Evolutionary conservation across 2,113 vertebrate species (phyloP).

Genomic region (Scatophagus argus): DNA sequence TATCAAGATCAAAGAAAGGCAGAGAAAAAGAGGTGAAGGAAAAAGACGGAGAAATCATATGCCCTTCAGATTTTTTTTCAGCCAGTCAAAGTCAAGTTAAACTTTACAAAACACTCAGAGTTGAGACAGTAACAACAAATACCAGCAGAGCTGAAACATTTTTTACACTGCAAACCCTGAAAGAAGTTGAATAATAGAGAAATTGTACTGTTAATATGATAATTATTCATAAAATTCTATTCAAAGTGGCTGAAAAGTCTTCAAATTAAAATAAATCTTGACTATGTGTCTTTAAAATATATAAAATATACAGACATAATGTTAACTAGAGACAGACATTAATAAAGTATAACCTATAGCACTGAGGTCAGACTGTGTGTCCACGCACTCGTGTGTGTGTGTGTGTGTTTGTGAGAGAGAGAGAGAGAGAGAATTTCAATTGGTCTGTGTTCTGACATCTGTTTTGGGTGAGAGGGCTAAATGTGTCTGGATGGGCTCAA

Average conservation of each 20-base stretch:
- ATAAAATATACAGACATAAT: too few relatives aligned
- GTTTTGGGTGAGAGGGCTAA: conserved; percentile 69
- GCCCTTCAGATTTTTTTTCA: conserved; percentile 55
- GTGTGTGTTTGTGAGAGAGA: conserved; percentile 9
- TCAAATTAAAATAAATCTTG: neutral
- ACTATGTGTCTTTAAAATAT: neutral
- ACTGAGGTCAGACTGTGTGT: neutral
- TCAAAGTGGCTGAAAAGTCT: neutral
- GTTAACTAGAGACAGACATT: too few relatives aligned
- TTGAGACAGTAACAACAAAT: neutral
- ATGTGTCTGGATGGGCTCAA: conserved; percentile 50
- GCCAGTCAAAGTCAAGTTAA: conserved; percentile 19
- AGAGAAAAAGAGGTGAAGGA: conserved; percentile 28
- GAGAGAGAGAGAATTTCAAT: neutral
- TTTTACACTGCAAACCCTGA: neutral
- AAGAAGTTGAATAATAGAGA: neutral
- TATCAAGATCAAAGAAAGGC: conserved; percentile 54
- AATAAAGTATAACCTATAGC: neutral
- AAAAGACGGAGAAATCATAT: conserved; percentile 20
- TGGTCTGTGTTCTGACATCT: conserved; percentile 57
- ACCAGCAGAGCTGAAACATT: neutral
- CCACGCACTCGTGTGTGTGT: conserved; percentile 24
- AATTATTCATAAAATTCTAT: too few relatives aligned
- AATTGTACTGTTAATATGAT: neutral
- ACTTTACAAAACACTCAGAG: neutral